phyloP scores from a whole-genome alignment of 1,140 invertebrate genomes.

The Anoplolepis gracilipes region DNA sequence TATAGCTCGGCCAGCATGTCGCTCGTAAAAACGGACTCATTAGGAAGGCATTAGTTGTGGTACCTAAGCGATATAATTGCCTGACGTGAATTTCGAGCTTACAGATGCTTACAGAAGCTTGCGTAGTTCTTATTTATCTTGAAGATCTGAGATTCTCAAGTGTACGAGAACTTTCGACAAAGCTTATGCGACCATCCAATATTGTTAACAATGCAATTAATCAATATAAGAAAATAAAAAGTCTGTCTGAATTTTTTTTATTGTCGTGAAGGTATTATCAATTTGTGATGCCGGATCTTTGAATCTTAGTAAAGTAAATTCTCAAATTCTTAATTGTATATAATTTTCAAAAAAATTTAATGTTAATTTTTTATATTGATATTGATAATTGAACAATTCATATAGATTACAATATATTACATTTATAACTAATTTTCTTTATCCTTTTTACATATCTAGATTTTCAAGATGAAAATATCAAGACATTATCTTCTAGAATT shows the following conservation, averaged over 20 bases:
- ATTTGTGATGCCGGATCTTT: not conserved
- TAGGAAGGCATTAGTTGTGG: constrained; percentile 44
- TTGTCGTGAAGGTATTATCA: not conserved
- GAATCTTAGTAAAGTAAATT: not conserved
- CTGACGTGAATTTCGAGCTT: not conserved
- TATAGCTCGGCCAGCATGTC: constrained; percentile 20
- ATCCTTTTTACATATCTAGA: not conserved
- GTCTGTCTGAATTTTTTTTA: constrained; percentile 3
- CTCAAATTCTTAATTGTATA: not conserved
- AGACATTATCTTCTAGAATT: not conserved
- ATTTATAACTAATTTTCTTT: not conserved
- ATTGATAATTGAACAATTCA: not conserved
- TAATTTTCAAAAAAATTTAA: not conserved
- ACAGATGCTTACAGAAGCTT: not conserved
- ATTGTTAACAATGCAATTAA: not conserved
- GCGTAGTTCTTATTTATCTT: constrained; percentile 1
- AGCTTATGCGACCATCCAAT: not conserved
- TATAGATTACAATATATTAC: not conserved
- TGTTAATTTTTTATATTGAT: not conserved
- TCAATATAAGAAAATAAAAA: not conserved
- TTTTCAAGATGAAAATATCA: not conserved
- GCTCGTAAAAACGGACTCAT: constrained; percentile 52
- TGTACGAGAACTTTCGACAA: not conserved
- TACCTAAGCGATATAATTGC: constrained; percentile 67
- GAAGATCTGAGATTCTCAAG: not conserved